phyloP scores from a whole-genome alignment of 53 echinoderm and acorn worm species.

The Astropecten irregularis region DNA sequence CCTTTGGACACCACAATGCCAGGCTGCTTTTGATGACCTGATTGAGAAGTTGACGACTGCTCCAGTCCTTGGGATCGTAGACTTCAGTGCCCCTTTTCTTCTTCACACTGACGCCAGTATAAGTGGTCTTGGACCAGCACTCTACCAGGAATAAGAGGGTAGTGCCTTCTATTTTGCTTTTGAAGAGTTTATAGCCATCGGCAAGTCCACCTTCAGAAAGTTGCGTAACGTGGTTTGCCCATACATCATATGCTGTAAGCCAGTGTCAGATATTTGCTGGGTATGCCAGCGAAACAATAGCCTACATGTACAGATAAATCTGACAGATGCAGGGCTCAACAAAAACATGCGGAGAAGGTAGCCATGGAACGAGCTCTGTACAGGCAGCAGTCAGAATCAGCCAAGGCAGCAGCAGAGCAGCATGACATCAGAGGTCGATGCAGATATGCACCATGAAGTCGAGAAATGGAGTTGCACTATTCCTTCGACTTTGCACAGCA shows the following conservation, averaged over 20 bases:
- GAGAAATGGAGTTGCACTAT: constrained; percentile 48
- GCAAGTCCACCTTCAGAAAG: neutral
- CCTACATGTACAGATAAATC: neutral
- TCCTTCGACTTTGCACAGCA: constrained; percentile 71
- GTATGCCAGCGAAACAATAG: neutral
- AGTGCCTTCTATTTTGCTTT: too few relatives aligned
- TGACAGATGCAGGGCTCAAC: neutral
- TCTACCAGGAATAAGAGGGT: constrained; percentile 71
- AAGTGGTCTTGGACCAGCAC: constrained; percentile 61
- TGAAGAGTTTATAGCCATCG: too few relatives aligned
- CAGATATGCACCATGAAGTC: constrained; percentile 7
- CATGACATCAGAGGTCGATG: neutral
- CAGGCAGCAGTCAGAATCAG: neutral
- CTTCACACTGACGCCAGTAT: constrained; percentile 74
- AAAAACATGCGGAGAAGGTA: neutral
- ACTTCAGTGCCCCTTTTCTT: constrained; percentile 66
- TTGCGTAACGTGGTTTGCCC: neutral
- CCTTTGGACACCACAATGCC: constrained; percentile 62
- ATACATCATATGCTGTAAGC: neutral
- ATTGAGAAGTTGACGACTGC: constrained; percentile 57
- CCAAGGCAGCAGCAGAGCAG: too few relatives aligned
- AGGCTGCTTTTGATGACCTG: constrained; percentile 63
- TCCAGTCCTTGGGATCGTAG: constrained; percentile 62
- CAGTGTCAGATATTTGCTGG: neutral
- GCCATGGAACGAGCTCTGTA: constrained; percentile 11